Evolutionary conservation across 2,113 vertebrate genomes (phyloP), one percentile per base, ranked within the genome.

Genomic region (Copsychus sechellarum): DNA sequence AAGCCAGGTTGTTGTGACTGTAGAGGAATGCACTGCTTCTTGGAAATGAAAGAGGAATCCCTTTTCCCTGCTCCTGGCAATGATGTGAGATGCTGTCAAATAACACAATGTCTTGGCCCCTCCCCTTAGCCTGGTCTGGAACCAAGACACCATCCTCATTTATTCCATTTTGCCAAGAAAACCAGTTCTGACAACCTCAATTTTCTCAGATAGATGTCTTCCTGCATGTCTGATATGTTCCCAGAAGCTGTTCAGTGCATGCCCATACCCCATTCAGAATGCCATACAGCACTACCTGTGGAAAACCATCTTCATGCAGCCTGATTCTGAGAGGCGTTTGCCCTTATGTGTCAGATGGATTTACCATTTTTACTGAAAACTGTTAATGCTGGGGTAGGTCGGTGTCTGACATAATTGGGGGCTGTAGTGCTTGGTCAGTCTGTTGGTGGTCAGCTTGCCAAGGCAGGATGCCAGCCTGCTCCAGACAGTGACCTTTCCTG

Each of bases 391-490:
- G 50, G 56, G 31, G 23, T 62, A 12, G 47, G 50, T 61, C 1
- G 2, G 43, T 67, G 58, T 25, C 57, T 67, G 74, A 43, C 0
- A 0, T 38, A 33, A 24, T 40, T 3, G 4, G 18, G 80, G 71
- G 23, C 58, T 80, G 57, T 53, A 36, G 23, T 11, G 14, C 48
- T 17, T 1, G 14, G 53, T 28, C 2, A 3, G 31, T 18, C 26
- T 1, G 3, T 43, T 3, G 7, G 61, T 71, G 87, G 33, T 65
- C 65, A 9, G 54, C 56, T 60, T 72, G 74, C 85, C 73, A 33
- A 58, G 92, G 72, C 83, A 81, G 77, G 7, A 13, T 91, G 81
- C 81, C 77, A 81, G 60, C 64, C 53, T 66, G 33, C 66, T 93
- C 48, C 84, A 90, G 77, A 58, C 77, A 66, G 40, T 1, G 28